phyloP scores from a whole-genome alignment of 2,888 invertebrate species.

The Amphimallon solstitiale region DNA sequence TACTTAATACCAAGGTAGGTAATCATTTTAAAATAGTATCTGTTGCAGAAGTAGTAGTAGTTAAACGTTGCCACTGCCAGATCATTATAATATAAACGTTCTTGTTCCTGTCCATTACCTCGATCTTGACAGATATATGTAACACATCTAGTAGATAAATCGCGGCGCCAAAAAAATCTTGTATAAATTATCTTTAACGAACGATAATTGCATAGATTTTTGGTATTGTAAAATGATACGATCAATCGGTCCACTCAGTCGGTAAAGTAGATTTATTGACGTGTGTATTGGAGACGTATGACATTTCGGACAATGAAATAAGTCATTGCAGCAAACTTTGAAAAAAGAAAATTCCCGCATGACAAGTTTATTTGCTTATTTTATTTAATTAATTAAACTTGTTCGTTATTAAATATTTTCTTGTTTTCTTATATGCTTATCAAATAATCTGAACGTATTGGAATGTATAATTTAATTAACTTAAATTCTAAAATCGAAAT shows the following conservation, averaged over 20 bases:
- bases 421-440: no score
- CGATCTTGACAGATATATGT: slow-evolving; percentile 34
- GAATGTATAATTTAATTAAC: no score
- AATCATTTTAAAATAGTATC: slow-evolving; percentile 41
- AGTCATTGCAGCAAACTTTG: no score
- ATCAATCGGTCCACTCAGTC: neutral
- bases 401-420: no score
- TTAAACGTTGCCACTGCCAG: slow-evolving; percentile 32
- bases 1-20: slow-evolving; percentile 81
- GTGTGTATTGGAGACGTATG: no score
- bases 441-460: no score
- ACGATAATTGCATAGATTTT: slow-evolving; percentile 12
- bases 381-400: no score
- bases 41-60: slow-evolving; percentile 27
- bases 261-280: no score
- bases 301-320: no score
- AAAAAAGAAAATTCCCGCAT: no score
- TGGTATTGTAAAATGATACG: neutral
- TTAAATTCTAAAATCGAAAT: no score
- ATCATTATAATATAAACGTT: slow-evolving; percentile 38
- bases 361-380: no score
- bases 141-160: slow-evolving; percentile 23
- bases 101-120: slow-evolving; percentile 34
- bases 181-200: slow-evolving; percentile 30
- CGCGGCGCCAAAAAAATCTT: slow-evolving; percentile 7